These are phyloP conservation scores for Enteromius unitaeniatus DNA, from an alignment of 2,797 vertebrate species.

Conservation along the genomic window DNA sequence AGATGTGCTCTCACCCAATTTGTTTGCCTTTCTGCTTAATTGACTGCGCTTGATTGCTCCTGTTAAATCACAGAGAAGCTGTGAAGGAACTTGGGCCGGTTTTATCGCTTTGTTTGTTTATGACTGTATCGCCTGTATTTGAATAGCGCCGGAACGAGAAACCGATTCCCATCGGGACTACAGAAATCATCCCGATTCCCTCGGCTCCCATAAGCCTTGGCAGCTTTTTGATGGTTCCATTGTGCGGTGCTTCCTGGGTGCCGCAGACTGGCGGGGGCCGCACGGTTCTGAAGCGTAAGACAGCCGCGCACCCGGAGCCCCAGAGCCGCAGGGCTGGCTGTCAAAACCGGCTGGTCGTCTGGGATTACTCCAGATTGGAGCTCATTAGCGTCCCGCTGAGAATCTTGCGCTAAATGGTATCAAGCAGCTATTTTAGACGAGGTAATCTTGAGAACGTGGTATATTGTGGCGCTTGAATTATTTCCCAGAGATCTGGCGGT, in stretches of 20 bases:
- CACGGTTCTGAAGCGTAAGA: conserved; percentile 54
- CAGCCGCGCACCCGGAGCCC: conserved; percentile 50
- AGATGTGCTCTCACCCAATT: conserved; percentile 47
- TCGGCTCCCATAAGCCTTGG: conserved; percentile 39
- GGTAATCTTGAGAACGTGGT: conserved; percentile 60
- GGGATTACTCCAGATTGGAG: conserved; percentile 66
- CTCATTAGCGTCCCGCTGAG: conserved; percentile 65
- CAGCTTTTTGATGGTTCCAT: conserved; percentile 52
- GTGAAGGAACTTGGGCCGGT: conserved; percentile 37
- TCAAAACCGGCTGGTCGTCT: conserved; percentile 61
- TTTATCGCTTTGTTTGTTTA: conserved; percentile 38
- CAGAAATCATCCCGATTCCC: conserved; percentile 42
- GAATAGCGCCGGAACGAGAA: background rate
- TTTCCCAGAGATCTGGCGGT: conserved; percentile 52
- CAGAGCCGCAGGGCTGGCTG: conserved; percentile 61
- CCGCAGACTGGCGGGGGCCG: conserved; percentile 38
- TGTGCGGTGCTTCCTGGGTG: conserved; percentile 43
- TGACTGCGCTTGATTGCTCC: conserved; percentile 50
- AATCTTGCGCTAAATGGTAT: conserved; percentile 64
- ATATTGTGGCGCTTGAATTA: conserved; percentile 59
- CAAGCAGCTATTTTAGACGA: conserved; percentile 65
- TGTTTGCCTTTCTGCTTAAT: conserved; percentile 50
- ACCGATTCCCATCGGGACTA: conserved; percentile 20
- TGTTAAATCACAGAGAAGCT: conserved; percentile 46
- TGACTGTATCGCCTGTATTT: background rate